Evolutionary conservation across 2,888 invertebrate genomes (phyloP).

Genomic region (Slavum lentiscoides): DNA sequence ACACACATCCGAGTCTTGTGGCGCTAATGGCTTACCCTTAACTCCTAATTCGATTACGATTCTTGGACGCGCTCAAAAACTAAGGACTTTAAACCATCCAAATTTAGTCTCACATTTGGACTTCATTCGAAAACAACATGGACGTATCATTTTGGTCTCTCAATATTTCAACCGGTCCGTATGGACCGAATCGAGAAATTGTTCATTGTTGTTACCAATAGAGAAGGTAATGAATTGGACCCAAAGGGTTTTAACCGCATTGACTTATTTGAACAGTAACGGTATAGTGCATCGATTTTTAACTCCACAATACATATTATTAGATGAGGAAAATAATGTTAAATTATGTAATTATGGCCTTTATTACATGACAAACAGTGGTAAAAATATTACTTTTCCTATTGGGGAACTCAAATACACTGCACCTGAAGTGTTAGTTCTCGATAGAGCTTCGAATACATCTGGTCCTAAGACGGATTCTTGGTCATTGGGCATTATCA

Average conservation of each 20-base stretch:
- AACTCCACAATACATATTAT: conserved; percentile 78
- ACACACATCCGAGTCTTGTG: conserved; percentile 88
- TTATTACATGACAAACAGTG: conserved; percentile 85
- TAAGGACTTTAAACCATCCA: conserved; percentile 77
- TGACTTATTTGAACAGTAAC: conserved; percentile 73
- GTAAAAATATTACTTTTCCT: conserved; percentile 87
- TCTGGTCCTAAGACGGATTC: conserved; percentile 81
- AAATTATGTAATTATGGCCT: conserved; percentile 93
- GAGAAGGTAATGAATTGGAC: conserved; percentile 69
- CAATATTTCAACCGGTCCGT: conserved; percentile 75
- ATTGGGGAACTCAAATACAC: conserved; percentile 76
- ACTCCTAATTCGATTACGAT: conserved; percentile 96
- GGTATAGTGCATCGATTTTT: conserved; percentile 80
- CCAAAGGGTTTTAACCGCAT: conserved; percentile 73
- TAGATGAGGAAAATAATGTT: conserved; percentile 72
- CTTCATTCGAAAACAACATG: conserved; percentile 90
- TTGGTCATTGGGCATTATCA: conserved; percentile 91
- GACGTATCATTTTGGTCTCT: conserved; percentile 83
- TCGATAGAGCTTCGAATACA: conserved; percentile 58
- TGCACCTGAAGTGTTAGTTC: conserved; percentile 79
- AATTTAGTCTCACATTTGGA: conserved; percentile 89
- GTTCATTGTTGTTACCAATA: conserved; percentile 59
- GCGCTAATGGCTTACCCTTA: conserved; percentile 92
- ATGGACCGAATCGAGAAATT: conserved; percentile 61
- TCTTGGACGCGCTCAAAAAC: conserved; percentile 81